phyloP scores from a whole-genome alignment of 2,113 vertebrate species.

The Stigmatopora argus region DNA sequence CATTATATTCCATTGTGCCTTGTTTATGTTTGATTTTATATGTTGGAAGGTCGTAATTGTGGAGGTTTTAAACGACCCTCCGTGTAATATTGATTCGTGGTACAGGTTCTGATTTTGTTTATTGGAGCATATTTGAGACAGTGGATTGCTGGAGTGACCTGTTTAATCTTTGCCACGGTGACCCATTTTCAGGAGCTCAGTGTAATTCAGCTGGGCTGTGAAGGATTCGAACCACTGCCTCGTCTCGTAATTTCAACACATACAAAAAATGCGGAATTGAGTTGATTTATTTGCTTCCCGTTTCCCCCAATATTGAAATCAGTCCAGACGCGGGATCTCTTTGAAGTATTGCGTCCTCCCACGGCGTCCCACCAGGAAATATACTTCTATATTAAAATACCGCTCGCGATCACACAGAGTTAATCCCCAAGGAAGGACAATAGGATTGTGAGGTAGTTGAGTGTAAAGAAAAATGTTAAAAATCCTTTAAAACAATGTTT shows the following conservation, averaged over 20 bases:
- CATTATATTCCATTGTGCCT: constrained; percentile 17
- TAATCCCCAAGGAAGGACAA: not conserved
- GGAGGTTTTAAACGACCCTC: not conserved
- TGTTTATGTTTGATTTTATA: constrained; percentile 2
- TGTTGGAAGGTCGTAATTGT: constrained; percentile 5
- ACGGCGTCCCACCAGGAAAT: constrained; percentile 12
- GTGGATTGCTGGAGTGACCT: constrained; percentile 30
- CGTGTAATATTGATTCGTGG: not conserved
- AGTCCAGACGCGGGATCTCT: constrained; percentile 7
- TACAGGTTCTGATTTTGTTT: not conserved
- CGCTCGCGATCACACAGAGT: not conserved
- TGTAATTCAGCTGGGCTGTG: constrained; percentile 59
- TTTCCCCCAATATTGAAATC: constrained; percentile 18
- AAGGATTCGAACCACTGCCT: constrained; percentile 60
- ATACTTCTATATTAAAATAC: constrained; percentile 18
- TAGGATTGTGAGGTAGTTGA: constrained; percentile 9
- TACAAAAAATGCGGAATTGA: constrained; percentile 45
- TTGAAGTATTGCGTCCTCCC: constrained; percentile 11
- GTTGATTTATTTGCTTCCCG: constrained; percentile 36
- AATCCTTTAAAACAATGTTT: not conserved
- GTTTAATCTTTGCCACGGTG: constrained; percentile 62
- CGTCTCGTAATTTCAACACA: constrained; percentile 60
- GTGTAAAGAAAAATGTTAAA: constrained; percentile 8
- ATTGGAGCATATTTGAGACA: constrained; percentile 16
- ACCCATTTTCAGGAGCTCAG: constrained; percentile 65